phyloP scores from a whole-genome alignment of 2,888 invertebrate genomes.

The Cistogaster globosa region DNA sequence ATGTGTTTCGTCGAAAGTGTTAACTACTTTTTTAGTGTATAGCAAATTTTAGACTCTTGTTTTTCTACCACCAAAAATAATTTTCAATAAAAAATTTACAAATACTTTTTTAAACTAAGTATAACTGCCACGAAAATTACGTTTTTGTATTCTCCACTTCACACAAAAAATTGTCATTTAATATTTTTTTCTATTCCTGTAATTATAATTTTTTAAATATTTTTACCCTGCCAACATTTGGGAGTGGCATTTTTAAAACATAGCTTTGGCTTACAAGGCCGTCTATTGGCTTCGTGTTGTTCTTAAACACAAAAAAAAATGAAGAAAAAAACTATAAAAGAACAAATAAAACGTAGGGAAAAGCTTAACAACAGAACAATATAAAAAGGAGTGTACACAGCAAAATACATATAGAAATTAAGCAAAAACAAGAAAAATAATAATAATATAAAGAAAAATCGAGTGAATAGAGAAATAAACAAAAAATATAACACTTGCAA shows the following conservation, averaged over 20 bases:
- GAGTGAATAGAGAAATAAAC: not conserved
- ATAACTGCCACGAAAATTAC: not conserved
- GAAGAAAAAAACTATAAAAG: not conserved
- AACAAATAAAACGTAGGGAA: constrained; percentile 13
- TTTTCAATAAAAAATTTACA: not conserved
- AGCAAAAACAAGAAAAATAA: constrained; percentile 2
- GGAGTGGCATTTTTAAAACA: constrained; percentile 55
- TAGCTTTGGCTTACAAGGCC: constrained; percentile 48
- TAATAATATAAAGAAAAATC: too few species aligned
- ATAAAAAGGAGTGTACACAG: constrained; percentile 14
- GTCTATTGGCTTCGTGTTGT: constrained; percentile 57
- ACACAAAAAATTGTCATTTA: constrained; percentile 24
- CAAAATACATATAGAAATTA: constrained; percentile 9
- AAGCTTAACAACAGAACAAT: constrained; percentile 14
- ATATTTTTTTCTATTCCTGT: constrained; percentile 17
- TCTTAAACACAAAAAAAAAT: constrained; percentile 12
- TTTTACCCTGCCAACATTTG: constrained; percentile 59
- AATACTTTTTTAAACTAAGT: constrained; percentile 3
- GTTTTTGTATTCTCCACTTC: not conserved
- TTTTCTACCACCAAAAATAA: constrained; percentile 39
- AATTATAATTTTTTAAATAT: constrained; percentile 23
- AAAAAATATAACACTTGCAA: constrained; percentile 14
- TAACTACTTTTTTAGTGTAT: not conserved
- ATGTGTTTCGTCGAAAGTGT: constrained; percentile 7
- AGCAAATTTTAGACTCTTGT: not conserved